Conservation (phyloP, 1,140 invertebrate genomes). For the Drosophila takahashii region DNA sequence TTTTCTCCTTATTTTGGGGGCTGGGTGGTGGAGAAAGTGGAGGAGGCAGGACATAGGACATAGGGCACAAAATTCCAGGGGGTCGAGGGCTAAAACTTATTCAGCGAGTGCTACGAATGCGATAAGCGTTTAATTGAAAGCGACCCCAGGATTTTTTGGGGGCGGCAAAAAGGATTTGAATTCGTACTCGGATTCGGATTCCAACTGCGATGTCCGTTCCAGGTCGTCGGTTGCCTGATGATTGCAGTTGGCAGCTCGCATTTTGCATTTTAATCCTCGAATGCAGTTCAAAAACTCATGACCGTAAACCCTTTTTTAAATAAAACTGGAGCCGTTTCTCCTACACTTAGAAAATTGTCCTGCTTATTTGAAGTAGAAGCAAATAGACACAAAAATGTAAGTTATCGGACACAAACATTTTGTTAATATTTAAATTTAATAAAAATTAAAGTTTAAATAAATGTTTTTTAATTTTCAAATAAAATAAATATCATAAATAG, state of each 20-base stretch:
- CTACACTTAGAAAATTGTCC: not conserved
- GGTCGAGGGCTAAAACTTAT: constrained; percentile 17
- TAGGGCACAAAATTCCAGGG: not conserved
- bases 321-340: constrained; percentile 1
- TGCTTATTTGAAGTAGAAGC: no score
- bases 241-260: constrained; percentile 28
- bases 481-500: no score
- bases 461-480: no score
- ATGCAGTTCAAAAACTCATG: constrained; percentile 19
- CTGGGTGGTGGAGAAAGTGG: not conserved
- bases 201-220: constrained; percentile 33
- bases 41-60: not conserved
- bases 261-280: constrained; percentile 23
- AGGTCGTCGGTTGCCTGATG: constrained; percentile 27
- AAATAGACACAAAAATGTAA: no score
- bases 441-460: no score
- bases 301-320: constrained; percentile 8
- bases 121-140: constrained; percentile 81
- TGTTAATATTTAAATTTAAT: no score
- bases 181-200: constrained; percentile 15
- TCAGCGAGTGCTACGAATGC: constrained; percentile 56
- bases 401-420: no score
- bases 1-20: constrained; percentile 8
- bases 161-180: constrained; percentile 7
- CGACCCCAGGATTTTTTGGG: constrained; percentile 14